Conservation (phyloP, 2,888 invertebrate species). For the Argyresthia albistria region DNA sequence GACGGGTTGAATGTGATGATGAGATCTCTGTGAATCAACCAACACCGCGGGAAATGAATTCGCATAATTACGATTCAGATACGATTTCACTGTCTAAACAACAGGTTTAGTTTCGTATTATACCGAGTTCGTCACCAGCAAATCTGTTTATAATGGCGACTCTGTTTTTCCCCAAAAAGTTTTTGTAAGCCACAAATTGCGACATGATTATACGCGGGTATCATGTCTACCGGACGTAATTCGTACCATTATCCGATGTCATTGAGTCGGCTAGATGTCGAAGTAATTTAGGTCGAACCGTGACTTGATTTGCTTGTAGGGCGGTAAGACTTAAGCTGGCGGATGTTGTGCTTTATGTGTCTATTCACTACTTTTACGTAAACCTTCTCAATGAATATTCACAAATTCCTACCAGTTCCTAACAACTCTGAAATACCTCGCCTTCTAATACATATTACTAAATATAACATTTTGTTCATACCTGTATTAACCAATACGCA, state of each 20-base stretch:
- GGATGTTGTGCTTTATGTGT: conserved; percentile 40
- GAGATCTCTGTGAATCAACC: not conserved
- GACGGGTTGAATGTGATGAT: conserved; percentile 14
- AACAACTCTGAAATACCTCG: conserved; percentile 23
- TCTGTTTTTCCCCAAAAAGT: conserved; percentile 32
- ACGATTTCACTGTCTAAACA: conserved; percentile 4
- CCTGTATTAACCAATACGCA: no score
- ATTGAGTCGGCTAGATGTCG: conserved; percentile 40
- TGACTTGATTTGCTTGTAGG: conserved; percentile 65
- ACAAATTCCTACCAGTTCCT: conserved; percentile 30
- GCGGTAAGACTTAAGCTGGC: conserved; percentile 34
- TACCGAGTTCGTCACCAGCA: conserved; percentile 35
- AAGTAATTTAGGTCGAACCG: conserved; percentile 56
- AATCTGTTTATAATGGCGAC: conserved; percentile 62
- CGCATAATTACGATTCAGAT: conserved; percentile 27
- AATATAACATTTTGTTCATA: no score
- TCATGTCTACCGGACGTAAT: conserved; percentile 49
- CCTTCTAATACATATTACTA: not conserved
- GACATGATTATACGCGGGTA: conserved; percentile 39
- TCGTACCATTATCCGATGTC: conserved; percentile 38
- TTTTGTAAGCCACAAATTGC: conserved; percentile 40
- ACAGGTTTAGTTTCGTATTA: conserved; percentile 27
- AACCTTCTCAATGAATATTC: conserved; percentile 23
- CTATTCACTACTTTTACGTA: conserved; percentile 43
- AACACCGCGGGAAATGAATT: conserved; percentile 4